These are phyloP conservation scores for Drosophila navojoa DNA, from an alignment of 1,140 invertebrate species.

Conservation along the genomic window DNA sequence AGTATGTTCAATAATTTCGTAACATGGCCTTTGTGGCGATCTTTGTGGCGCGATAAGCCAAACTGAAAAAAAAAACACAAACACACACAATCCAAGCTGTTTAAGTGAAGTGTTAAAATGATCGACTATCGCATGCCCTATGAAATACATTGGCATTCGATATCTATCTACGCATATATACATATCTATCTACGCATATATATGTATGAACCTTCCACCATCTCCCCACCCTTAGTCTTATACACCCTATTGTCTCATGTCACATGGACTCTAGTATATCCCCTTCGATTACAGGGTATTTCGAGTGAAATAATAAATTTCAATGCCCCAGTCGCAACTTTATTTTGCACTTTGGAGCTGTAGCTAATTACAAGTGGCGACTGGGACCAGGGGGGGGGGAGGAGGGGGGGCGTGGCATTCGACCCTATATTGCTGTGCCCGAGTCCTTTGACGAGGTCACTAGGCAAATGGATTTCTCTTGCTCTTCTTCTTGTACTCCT, in stretches of 20 bases:
- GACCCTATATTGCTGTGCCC: background rate
- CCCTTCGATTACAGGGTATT: conserved; percentile 20
- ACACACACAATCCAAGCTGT: background rate
- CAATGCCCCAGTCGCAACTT: conserved; percentile 52
- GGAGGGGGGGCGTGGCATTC: background rate
- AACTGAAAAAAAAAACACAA: conserved; percentile 14
- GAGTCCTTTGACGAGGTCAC: conserved; percentile 37
- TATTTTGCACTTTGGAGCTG: conserved; percentile 44
- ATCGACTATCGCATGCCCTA: conserved; percentile 9
- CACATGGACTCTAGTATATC: too few species aligned
- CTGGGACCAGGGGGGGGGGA: too few species aligned
- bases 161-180: too few species aligned
- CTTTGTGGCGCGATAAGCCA: conserved; percentile 69
- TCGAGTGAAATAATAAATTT: background rate
- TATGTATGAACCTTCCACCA: too few species aligned
- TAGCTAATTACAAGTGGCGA: conserved; percentile 33
- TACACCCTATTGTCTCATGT: background rate
- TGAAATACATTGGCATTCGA: background rate
- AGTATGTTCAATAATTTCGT: conserved; percentile 78
- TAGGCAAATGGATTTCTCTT: background rate
- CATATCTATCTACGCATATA: too few species aligned
- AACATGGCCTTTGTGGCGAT: conserved; percentile 82
- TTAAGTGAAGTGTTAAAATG: background rate
- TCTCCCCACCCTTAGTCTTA: too few species aligned
- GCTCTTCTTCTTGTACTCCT: background rate